A percentile compares a stretch with the other conserved stretches of the same genome.
Evolutionary conservation across 2,888 invertebrate genomes (phyloP).

Genomic region (Diaprepes abbreviatus): DNA sequence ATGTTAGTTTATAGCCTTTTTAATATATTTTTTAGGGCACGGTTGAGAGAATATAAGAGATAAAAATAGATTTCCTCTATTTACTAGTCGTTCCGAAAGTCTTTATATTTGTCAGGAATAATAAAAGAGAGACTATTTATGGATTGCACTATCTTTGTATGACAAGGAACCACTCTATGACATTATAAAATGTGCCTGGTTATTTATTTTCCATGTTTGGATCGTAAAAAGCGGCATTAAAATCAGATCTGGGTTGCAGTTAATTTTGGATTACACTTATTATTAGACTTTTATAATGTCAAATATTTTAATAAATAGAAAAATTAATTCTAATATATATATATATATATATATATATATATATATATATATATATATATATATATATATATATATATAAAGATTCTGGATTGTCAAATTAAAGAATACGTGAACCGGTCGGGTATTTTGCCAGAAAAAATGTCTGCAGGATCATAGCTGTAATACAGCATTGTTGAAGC

Average conservation of each 20-base stretch:
- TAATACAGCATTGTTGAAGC: no score
- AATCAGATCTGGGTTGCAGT: not conserved
- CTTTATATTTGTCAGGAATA: not conserved
- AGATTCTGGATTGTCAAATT: no score
- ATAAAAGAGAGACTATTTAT: not conserved
- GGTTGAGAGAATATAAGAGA: not conserved
- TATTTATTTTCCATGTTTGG: conserved; percentile 1
- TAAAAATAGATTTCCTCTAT: not conserved
- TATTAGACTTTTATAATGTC: no score
- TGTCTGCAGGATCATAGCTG: no score
- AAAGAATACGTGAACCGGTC: no score
- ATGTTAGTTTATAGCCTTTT: conserved; percentile 1
- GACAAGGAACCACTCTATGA: conserved; percentile 5
- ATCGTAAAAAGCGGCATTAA: conserved; percentile 10
- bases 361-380: no score
- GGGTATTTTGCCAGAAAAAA: no score
- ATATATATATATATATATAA: not conserved
- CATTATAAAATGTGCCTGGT: not conserved
- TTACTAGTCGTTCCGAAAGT: not conserved
- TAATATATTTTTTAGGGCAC: not conserved
- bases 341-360: not conserved
- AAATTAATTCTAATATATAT: not conserved
- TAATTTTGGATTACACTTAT: no score
- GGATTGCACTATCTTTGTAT: not conserved
- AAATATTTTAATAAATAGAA: no score